phyloP scores from a whole-genome alignment of 2,888 invertebrate species.

The Rhimphoctona megacephalus region DNA sequence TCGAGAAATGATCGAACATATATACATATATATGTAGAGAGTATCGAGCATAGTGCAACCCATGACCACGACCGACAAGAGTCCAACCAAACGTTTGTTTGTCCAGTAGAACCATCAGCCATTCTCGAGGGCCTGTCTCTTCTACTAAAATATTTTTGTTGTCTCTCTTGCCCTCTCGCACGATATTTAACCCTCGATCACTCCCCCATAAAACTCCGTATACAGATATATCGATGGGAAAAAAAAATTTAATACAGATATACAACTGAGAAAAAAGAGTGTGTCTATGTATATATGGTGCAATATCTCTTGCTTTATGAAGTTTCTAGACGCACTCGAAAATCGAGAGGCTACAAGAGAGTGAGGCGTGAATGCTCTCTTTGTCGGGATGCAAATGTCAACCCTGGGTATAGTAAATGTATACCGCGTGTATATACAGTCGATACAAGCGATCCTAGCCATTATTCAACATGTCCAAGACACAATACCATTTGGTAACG shows the following conservation, averaged over 20 bases:
- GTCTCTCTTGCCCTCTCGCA: neutral
- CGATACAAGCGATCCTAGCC: slow-evolving; percentile 68
- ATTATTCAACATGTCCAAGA: slow-evolving; percentile 72
- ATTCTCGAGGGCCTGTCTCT: slow-evolving; percentile 38
- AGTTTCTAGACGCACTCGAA: slow-evolving; percentile 58
- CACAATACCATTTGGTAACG: slow-evolving; percentile 74
- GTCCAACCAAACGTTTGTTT: slow-evolving; percentile 40
- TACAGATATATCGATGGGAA: neutral
- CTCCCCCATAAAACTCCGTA: neutral
- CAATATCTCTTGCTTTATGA: slow-evolving; percentile 40
- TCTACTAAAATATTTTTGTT: slow-evolving; percentile 9
- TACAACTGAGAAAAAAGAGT: neutral
- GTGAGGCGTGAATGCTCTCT: slow-evolving; percentile 83
- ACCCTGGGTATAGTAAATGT: slow-evolving; percentile 61
- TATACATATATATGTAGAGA: no score
- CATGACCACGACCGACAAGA: slow-evolving; percentile 17
- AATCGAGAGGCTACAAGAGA: slow-evolving; percentile 75
- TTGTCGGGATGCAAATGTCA: slow-evolving; percentile 83
- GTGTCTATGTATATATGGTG: slow-evolving; percentile 22
- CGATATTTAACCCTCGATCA: neutral
- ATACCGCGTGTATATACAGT: slow-evolving; percentile 8
- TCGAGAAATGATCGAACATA: slow-evolving; percentile 16
- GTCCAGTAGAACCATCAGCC: slow-evolving; percentile 48
- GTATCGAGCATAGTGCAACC: neutral
- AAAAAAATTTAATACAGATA: neutral